Evolutionary conservation across 2,113 vertebrate genomes (phyloP).

Genomic region (Phyllostomus hastatus): DNA sequence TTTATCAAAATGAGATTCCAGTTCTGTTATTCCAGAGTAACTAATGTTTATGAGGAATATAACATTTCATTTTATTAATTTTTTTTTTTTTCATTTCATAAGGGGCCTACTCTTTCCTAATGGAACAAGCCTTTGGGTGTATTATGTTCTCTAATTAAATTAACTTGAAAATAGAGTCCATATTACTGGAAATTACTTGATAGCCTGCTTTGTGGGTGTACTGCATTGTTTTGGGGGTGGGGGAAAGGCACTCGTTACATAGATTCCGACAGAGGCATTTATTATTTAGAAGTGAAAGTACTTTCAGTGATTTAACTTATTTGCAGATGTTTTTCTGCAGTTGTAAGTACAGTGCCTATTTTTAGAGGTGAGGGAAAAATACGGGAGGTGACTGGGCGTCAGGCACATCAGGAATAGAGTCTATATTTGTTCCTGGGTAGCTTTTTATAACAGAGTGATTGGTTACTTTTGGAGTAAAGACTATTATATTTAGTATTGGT

Average conservation of each 20-base stretch:
- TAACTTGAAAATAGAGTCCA: slow-evolving; percentile 19
- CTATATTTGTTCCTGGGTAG: background rate
- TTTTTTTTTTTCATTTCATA: background rate
- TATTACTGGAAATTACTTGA: background rate
- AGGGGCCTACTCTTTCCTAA: background rate
- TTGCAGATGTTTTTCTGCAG: background rate
- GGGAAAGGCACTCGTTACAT: background rate
- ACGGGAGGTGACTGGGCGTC: background rate
- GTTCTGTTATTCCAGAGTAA: background rate
- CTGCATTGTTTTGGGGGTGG: background rate
- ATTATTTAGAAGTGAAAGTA: slow-evolving; percentile 16
- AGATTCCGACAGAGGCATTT: background rate
- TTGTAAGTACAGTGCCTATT: background rate
- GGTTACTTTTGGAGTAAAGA: background rate
- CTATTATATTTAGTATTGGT: slow-evolving; percentile 4
- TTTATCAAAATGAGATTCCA: slow-evolving; percentile 9
- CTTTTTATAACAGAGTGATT: background rate
- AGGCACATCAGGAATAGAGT: slow-evolving; percentile 9
- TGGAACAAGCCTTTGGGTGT: background rate
- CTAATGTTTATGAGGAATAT: background rate
- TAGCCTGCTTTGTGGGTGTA: background rate
- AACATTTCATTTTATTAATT: slow-evolving; percentile 7
- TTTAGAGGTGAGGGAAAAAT: background rate
- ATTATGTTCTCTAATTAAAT: slow-evolving; percentile 12
- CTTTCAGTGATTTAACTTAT: slow-evolving; percentile 9